phyloP scores from a whole-genome alignment of 2,113 vertebrate genomes.

The Eretmochelys imbricata region DNA sequence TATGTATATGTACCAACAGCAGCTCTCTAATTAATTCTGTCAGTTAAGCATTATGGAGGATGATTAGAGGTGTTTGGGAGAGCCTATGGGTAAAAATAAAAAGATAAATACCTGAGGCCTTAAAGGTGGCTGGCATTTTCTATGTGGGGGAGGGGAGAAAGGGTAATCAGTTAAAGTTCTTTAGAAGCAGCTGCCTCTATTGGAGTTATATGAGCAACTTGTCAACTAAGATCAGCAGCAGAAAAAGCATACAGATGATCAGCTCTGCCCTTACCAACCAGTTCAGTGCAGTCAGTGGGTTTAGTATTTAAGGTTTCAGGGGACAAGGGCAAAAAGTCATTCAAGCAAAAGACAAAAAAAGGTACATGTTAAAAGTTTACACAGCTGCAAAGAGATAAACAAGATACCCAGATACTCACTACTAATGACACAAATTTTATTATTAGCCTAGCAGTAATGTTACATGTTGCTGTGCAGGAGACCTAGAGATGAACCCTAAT shows the following conservation, averaged over 20 bases:
- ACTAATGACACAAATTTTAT: neutral
- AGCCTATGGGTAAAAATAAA: neutral
- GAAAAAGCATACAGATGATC: fast-evolving
- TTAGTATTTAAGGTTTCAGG: neutral
- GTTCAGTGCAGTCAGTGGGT: neutral
- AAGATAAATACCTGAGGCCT: neutral
- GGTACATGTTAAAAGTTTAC: fast-evolving
- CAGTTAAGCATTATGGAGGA: neutral
- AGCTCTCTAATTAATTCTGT: neutral
- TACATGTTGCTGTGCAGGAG: neutral
- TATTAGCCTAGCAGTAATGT: neutral
- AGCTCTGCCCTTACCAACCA: neutral
- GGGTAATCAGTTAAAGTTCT: neutral
- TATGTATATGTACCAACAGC: neutral
- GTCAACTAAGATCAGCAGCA: neutral
- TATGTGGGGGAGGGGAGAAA: neutral
- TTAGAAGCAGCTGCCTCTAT: neutral
- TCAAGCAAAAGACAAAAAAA: neutral
- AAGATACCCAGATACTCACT: neutral
- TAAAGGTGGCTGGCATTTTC: neutral
- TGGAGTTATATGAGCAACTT: neutral
- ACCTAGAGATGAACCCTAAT: neutral
- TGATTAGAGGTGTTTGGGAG: neutral
- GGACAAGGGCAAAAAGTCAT: neutral
- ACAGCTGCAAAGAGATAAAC: neutral